These are phyloP conservation scores for Nesometra sesokonis DNA, from an alignment of 35 echinoderm and acorn worm species.

Conservation along the genomic window DNA sequence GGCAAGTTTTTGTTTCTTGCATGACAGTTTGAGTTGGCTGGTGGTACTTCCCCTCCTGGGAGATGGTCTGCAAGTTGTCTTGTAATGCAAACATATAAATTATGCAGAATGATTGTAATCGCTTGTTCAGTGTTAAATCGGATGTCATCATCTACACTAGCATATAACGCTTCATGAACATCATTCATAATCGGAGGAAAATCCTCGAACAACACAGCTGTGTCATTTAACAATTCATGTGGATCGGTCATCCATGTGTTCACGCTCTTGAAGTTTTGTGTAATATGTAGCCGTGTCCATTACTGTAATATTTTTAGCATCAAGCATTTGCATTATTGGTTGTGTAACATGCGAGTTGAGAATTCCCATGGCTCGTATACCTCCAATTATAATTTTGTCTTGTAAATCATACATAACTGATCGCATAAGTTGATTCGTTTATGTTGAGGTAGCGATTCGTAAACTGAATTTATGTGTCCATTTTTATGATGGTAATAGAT, in stretches of 20 bases:
- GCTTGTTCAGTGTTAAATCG: slow-evolving; percentile 23
- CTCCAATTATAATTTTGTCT: no score
- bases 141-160: background rate
- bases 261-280: slow-evolving; percentile 16
- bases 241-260: slow-evolving; percentile 22
- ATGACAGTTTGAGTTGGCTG: no score
- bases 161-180: background rate
- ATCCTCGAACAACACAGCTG: slow-evolving; percentile 2
- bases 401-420: no score
- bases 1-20: slow-evolving; percentile 30
- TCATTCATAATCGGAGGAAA: slow-evolving; percentile 18
- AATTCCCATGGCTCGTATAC: slow-evolving; percentile 38
- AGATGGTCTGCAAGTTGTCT: slow-evolving; percentile 27
- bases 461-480: no score
- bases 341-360: slow-evolving; percentile 35
- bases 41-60: slow-evolving; percentile 33
- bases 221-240: background rate
- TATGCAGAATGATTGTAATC: slow-evolving; percentile 17
- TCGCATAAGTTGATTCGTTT: no score
- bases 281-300: slow-evolving; percentile 40
- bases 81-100: slow-evolving; percentile 2
- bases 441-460: no score
- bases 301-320: slow-evolving; percentile 6
- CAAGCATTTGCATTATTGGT: slow-evolving; percentile 49
- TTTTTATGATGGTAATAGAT: no score